Percentiles rank a stretch among this genome's conserved stretches.
These are phyloP conservation scores for Habroteleia sp. DNA, from an alignment of 2,888 invertebrate genomes.

Conservation along the genomic window DNA sequence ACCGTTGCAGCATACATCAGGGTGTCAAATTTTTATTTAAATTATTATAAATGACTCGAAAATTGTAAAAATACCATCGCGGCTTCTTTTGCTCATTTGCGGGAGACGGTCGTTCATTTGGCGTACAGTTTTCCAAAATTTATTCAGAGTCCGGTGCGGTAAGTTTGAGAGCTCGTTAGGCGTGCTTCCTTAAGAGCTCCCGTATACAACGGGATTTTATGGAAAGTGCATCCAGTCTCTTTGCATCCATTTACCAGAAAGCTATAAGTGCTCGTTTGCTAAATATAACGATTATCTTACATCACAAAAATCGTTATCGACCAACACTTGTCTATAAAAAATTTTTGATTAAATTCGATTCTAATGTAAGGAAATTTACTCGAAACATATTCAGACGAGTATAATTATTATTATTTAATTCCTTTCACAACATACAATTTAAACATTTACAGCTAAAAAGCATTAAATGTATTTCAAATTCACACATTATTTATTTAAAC, in stretches of 20 bases:
- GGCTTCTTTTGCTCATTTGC: constrained; percentile 21
- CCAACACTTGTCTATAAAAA: constrained; percentile 64
- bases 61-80: neutral
- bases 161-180: constrained; percentile 76
- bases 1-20: no score
- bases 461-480: no score
- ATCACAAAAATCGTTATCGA: constrained; percentile 66
- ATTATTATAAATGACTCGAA: no score
- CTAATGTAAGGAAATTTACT: constrained; percentile 3
- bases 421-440: no score
- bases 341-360: constrained; percentile 52
- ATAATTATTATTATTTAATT: no score
- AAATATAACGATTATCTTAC: constrained; percentile 75
- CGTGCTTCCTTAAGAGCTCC: constrained; percentile 78
- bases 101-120: constrained; percentile 49
- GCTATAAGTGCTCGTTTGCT: constrained; percentile 70
- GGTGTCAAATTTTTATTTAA: no score
- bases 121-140: constrained; percentile 63
- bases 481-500: no score
- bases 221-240: constrained; percentile 79
- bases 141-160: constrained; percentile 64
- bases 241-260: constrained; percentile 73
- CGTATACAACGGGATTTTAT: constrained; percentile 80
- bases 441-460: no score
- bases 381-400: no score